These are phyloP conservation scores for Petrocephalus microphthalmus DNA, from an alignment of 2,113 vertebrate species.

Conservation along the genomic window DNA sequence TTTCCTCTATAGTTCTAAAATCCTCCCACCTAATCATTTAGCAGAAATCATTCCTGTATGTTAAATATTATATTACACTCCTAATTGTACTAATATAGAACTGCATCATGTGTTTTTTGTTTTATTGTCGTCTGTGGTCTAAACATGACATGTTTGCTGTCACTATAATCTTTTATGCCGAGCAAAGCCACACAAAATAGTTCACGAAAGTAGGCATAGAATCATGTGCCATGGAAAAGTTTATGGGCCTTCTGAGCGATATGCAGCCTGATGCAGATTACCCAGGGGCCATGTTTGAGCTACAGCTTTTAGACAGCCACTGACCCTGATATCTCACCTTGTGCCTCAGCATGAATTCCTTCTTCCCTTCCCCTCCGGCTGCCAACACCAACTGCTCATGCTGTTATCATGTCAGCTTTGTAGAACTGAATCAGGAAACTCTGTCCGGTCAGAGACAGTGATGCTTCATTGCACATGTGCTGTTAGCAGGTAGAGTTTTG, in stretches of 20 bases:
- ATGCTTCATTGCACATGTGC: background rate
- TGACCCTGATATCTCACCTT: background rate
- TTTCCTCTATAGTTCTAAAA: background rate
- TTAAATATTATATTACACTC: background rate
- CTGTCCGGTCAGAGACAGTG: background rate
- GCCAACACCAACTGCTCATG: background rate
- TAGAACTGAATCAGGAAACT: background rate
- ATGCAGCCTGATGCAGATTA: background rate
- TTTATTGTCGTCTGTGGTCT: background rate
- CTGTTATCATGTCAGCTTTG: background rate
- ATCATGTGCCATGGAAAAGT: background rate
- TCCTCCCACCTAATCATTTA: background rate
- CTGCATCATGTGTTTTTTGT: background rate
- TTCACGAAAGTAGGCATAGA: background rate
- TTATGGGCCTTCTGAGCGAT: background rate
- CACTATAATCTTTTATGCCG: background rate
- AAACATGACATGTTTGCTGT: background rate
- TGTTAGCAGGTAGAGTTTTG: background rate
- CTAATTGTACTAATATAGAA: background rate
- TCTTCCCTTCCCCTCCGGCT: background rate
- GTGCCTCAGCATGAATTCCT: background rate
- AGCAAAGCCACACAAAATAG: background rate
- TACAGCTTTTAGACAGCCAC: background rate
- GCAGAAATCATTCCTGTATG: background rate
- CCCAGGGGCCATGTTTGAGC: background rate